Base-by-base conservation (phyloP, 2,113 vertebrate species). In the Thinocorus orbignyianus region DNA sequence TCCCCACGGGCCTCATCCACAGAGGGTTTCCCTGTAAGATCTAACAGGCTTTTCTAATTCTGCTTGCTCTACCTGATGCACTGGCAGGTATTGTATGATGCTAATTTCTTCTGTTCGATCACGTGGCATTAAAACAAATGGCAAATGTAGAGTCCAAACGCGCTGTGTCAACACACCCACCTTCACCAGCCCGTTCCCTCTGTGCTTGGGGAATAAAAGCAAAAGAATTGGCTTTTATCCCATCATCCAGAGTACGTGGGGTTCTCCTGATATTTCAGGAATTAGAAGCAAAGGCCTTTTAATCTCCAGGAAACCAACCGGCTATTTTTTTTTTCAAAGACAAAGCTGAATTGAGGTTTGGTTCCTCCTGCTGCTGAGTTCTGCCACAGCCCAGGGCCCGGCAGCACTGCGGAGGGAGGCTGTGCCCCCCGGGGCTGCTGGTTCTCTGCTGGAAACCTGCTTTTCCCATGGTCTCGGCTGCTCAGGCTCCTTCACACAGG, bases 401-500 rank as follows among this genome's bases (percentile, higher is more conserved):
- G 15, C 42, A 41, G 74, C 9, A 3, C 39, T 4, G 26, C 0
- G 2, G n/a, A 9, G 4, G 33, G 68, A 22, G 14, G 41, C 48
- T 24, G 22, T 52, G 61, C 37, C 15, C 28, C 44, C 35, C 1
- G 1, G 57, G 11, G 11, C 46, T 2, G 1, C 35, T 1, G 2
- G 1, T 28, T 37, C 76, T 19, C 61, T 1, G 3, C 83, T 54
- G 52, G 31, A 39, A 41, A 2, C 49, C 30, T 2, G 6, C 61
- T 55, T 8, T 49, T 35, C 3, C 62, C 13, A 0, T 4, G 31
- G 60, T 5, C 52, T 15, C 1, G 4, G 79, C 42, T 54, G 2
- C 1, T 48, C 1, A 9, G 49, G 57, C 39, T 37, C 31, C 39
- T 31, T 13, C 6, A 5, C 4, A 0, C 1, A 2, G 69, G 13